Conservation (phyloP, 2,797 vertebrate species). For the Rallus crepitans region DNA sequence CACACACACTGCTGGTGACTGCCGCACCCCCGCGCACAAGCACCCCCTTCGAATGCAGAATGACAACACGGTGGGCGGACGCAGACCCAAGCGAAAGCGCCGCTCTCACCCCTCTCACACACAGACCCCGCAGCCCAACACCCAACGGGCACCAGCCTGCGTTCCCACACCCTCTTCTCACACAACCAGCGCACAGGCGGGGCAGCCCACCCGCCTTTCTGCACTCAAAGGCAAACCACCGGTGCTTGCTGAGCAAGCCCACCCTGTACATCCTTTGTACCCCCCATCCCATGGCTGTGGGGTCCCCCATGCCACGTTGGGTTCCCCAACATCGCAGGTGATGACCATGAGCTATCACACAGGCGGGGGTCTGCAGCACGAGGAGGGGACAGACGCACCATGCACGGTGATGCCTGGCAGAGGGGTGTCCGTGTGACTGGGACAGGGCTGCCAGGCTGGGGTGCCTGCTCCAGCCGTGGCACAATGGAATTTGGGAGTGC, state of each 20-base stretch:
- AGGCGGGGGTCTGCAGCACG: accelerated
- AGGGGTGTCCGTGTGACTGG: accelerated
- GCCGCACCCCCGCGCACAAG: accelerated
- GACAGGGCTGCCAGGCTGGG: not conserved
- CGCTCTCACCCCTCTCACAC: accelerated
- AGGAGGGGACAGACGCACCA: not conserved
- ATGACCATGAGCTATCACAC: not conserved
- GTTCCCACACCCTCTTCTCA: not conserved
- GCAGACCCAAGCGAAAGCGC: accelerated
- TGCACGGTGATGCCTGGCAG: accelerated
- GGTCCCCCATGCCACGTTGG: accelerated
- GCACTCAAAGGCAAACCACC: accelerated
- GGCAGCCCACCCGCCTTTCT: not conserved
- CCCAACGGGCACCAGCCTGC: accelerated
- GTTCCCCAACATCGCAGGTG: accelerated
- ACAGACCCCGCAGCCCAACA: accelerated
- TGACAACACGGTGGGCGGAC: accelerated
- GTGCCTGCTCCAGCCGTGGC: not conserved
- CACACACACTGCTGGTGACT: not conserved
- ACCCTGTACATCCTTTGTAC: not conserved
- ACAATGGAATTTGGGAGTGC: not conserved
- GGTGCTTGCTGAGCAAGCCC: not conserved
- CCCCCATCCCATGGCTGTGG: too few relatives aligned
- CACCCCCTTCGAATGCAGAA: accelerated
- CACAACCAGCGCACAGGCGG: accelerated